Conservation (phyloP, 2,888 invertebrate species). For the Uropetala carovei region DNA sequence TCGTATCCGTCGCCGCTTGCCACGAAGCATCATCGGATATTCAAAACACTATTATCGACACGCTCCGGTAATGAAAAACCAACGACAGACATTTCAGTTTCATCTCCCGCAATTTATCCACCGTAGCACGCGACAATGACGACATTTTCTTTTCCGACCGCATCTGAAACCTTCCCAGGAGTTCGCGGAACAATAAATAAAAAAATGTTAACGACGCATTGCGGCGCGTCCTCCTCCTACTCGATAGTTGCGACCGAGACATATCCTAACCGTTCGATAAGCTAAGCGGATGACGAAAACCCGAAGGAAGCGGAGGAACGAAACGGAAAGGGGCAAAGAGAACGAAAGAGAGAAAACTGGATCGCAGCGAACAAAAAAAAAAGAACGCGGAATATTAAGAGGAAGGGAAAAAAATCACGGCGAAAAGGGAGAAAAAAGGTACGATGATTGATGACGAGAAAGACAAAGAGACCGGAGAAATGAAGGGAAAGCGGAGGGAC, state of each 20-base stretch:
- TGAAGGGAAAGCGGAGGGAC: background rate
- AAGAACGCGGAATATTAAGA: background rate
- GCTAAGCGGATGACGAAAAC: too few relatives aligned
- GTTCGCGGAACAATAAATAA: background rate
- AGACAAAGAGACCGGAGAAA: background rate
- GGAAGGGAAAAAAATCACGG: background rate
- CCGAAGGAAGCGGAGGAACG: too few relatives aligned
- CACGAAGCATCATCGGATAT: background rate
- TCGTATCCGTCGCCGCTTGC: background rate
- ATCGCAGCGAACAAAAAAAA: background rate
- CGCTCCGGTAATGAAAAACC: background rate
- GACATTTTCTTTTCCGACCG: background rate
- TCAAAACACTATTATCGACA: background rate
- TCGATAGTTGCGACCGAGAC: too few relatives aligned
- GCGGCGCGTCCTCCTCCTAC: too few relatives aligned
- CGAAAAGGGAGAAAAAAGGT: background rate
- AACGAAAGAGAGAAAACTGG: background rate
- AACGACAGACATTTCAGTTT: background rate
- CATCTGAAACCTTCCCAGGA: background rate
- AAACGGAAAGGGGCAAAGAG: background rate
- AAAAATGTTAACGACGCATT: too few relatives aligned
- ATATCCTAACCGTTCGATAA: too few relatives aligned
- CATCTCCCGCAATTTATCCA: background rate
- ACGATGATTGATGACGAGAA: slow-evolving; percentile 21
- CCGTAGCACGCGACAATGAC: background rate